Base-by-base conservation (phyloP, 2,888 invertebrate species). In the Eudasyphora cyanicolor region DNA sequence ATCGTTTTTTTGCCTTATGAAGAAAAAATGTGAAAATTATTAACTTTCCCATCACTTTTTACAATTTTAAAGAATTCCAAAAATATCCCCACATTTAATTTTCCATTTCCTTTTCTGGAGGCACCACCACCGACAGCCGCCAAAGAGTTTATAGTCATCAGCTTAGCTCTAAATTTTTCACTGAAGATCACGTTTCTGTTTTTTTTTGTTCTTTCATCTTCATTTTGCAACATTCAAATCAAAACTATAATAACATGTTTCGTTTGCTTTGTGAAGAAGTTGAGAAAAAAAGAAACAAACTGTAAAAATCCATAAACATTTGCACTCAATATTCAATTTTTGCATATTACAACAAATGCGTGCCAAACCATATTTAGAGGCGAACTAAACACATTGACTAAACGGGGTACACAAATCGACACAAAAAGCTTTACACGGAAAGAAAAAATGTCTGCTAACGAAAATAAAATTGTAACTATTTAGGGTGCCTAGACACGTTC, bases 341-440 rank as follows among this genome's bases (percentile, higher is more conserved):
- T 90, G 90, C 91, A 90, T 90, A 89, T 91, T 91, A 91, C 91
- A 91, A 90, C 91, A 91, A 91, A 91, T 91, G 91, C 91, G 92
- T 91, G 91, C 90, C 89, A 88, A 88, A 88, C 91, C 92, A 92
- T 91, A 91, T 91, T 91, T 91, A 91, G 91, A 87, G 32, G 17
- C 14, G 14, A 17, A 21, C 8, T 38, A 14, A 45, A 3, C n/a
- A 45, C 38, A 12, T 2, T 14, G 38, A 45, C 45, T n/a, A 45
- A 14, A 2, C 45, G 12, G n/a, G n/a, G 2, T n/a, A 45, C 45
- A 45, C 27, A 29, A 32, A 64, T 64, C 1, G 19, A 51, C 35
- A 42, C 10, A 32, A 24, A n/a, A 2, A 71, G 6, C 35, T 0
- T 49, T 14, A 12, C 12, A 70, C 32, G n/a, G n/a, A n/a, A n/a